These are phyloP conservation scores for Axis porcinus DNA, from an alignment of 2,113 vertebrate species.

Conservation along the genomic window DNA sequence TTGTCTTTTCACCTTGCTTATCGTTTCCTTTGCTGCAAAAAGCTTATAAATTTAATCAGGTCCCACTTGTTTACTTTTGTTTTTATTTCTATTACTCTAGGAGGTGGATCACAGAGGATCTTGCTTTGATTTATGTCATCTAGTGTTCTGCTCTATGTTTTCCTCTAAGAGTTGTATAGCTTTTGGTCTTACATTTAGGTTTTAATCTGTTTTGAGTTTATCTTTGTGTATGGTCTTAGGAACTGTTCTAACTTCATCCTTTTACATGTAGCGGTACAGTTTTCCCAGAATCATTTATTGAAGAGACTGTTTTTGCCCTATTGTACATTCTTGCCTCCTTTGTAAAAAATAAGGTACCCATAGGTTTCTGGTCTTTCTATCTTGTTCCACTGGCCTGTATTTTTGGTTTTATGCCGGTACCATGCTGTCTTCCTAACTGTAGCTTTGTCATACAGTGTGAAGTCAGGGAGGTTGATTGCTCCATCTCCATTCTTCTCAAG, in stretches of 20 bases:
- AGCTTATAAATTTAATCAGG: background rate
- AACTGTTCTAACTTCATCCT: background rate
- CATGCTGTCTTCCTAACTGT: background rate
- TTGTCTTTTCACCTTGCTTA: too few species aligned
- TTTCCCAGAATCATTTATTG: background rate
- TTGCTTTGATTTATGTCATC: background rate
- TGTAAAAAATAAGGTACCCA: background rate
- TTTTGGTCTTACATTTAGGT: background rate
- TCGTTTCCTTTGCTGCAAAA: background rate
- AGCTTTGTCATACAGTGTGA: background rate
- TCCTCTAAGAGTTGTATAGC: background rate
- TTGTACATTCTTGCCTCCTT: background rate
- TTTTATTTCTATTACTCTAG: background rate
- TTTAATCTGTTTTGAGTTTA: background rate
- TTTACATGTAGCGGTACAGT: background rate
- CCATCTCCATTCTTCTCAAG: background rate
- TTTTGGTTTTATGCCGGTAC: background rate
- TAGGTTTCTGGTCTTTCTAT: background rate
- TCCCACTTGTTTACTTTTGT: background rate
- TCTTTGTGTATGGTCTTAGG: background rate
- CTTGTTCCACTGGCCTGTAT: background rate
- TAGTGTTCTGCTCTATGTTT: background rate
- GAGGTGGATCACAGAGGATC: background rate
- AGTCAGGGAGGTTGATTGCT: background rate
- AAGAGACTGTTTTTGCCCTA: background rate